These are phyloP conservation scores for Eolophus roseicapilla DNA, from an alignment of 2,113 vertebrate species.

Conservation along the genomic window DNA sequence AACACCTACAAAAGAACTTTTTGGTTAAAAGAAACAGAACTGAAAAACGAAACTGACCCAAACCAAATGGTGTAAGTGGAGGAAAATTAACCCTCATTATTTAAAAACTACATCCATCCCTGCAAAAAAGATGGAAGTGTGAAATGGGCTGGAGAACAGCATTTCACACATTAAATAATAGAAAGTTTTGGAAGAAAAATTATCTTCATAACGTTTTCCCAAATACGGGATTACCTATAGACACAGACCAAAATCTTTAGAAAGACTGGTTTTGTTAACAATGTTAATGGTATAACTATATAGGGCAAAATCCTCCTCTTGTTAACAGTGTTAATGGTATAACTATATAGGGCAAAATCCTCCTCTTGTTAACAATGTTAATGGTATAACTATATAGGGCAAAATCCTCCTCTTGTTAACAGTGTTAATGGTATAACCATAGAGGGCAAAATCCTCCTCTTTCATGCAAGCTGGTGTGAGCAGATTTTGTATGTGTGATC, in stretches of 20 bases:
- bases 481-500: neutral
- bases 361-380: too few species aligned
- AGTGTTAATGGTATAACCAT: rapidly evolving
- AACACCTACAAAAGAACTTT: neutral
- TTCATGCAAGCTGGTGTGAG: rapidly evolving
- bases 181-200: neutral
- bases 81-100: neutral
- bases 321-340: too few species aligned
- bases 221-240: rapidly evolving
- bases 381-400: too few species aligned
- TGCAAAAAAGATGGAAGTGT: neutral
- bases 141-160: neutral
- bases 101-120: neutral
- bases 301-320: neutral
- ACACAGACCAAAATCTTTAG: neutral
- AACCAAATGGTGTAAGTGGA: neutral
- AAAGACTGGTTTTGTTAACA: neutral
- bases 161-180: neutral
- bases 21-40: neutral
- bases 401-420: too few species aligned
- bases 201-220: neutral
- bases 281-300: too few species aligned
- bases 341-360: too few species aligned
- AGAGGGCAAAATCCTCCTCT: neutral
- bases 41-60: neutral